These are phyloP conservation scores for Stomorhina lunata DNA, from an alignment of 2,888 invertebrate genomes.

Conservation along the genomic window DNA sequence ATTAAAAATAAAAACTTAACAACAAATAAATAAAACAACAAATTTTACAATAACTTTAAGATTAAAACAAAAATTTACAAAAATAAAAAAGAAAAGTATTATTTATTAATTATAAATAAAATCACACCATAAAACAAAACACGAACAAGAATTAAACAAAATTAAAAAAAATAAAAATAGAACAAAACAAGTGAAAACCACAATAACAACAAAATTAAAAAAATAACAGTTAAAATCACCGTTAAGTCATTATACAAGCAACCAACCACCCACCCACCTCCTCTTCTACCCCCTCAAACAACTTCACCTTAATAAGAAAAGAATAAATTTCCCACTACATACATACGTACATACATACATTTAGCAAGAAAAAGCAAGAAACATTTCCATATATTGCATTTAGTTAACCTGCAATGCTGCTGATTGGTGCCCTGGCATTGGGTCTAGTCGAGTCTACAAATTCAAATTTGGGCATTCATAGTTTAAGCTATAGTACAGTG, in stretches of 20 bases:
- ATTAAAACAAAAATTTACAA: background rate
- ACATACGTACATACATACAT: background rate
- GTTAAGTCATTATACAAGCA: background rate
- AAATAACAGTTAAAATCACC: background rate
- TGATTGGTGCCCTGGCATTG: constrained; percentile 74
- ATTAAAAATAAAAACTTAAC: constrained; percentile 13
- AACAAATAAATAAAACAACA: background rate
- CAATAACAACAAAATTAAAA: background rate
- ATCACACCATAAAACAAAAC: background rate
- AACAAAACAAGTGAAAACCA: background rate
- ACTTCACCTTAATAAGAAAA: background rate
- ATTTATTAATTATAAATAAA: background rate
- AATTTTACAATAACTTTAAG: background rate
- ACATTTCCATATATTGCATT: constrained; percentile 24
- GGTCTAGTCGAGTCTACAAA: constrained; percentile 73
- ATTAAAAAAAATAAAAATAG: background rate
- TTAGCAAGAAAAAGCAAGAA: background rate
- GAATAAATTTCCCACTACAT: background rate
- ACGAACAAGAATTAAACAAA: background rate
- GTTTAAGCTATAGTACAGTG: constrained; percentile 52
- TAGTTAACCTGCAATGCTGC: constrained; percentile 69
- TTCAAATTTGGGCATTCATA: constrained; percentile 68
- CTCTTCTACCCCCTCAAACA: background rate
- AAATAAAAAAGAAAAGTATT: constrained; percentile 15
- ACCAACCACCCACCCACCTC: too few relatives aligned